Evolutionary conservation across 2,113 vertebrate genomes (phyloP).

Genomic region (Daubentonia madagascariensis): DNA sequence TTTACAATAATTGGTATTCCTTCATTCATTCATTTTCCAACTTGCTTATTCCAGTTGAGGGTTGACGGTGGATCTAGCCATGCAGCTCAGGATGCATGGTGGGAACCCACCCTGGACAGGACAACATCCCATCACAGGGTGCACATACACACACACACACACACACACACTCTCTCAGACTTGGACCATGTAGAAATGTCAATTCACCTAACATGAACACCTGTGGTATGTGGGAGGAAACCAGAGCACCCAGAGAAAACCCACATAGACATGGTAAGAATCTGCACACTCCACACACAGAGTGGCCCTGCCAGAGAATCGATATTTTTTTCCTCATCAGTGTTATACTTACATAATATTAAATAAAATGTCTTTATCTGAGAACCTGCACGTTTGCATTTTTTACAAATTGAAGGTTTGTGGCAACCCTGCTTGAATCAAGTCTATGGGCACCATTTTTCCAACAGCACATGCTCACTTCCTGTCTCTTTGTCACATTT

Average conservation of each 20-base stretch:
- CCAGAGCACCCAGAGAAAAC: not conserved
- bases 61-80: not conserved
- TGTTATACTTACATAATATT: not conserved
- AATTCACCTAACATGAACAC: too few relatives aligned
- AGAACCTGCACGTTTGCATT: not conserved
- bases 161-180: too few relatives aligned
- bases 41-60: not conserved
- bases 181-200: too few relatives aligned
- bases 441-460: too few relatives aligned
- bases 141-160: not conserved
- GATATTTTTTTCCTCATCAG: not conserved
- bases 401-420: too few relatives aligned
- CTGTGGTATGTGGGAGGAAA: not conserved
- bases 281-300: not conserved
- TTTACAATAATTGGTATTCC: too few relatives aligned
- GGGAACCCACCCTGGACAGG: not conserved
- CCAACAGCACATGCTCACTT: too few relatives aligned
- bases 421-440: too few relatives aligned
- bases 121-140: not conserved
- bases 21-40: not conserved
- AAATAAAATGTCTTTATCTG: not conserved
- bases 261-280: not conserved
- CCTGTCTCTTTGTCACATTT: too few relatives aligned
- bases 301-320: not conserved
- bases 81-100: not conserved